Percentiles rank a stretch among this genome's conserved stretches.
Conservation (phyloP, 2,888 invertebrate species). For the Chymomyza fuscimana region DNA sequence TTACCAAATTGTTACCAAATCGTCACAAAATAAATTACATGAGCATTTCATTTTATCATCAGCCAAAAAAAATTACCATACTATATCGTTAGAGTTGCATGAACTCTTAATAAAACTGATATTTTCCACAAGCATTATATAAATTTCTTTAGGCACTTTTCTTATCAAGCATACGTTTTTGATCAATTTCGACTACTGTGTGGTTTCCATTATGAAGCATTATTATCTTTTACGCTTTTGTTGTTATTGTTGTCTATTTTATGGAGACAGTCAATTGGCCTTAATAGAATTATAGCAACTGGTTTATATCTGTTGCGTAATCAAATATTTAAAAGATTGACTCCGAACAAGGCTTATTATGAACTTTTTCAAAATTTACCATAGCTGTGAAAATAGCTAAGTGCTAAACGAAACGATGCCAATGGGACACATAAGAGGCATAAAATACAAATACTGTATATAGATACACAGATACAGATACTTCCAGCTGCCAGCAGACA, state of each 20-base stretch:
- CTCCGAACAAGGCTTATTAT: slow-evolving; percentile 53
- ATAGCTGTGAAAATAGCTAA: slow-evolving; percentile 11
- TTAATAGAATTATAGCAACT: slow-evolving; percentile 39
- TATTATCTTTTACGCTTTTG: neutral
- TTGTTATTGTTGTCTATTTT: slow-evolving; percentile 1
- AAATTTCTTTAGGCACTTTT: neutral
- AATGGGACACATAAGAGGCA: slow-evolving; percentile 62
- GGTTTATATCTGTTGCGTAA: slow-evolving; percentile 33
- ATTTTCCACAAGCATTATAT: neutral
- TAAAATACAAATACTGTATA: neutral
- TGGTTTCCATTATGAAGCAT: neutral
- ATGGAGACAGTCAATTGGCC: neutral
- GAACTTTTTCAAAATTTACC: slow-evolving; percentile 59
- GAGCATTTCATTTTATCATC: neutral
- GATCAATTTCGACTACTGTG: neutral
- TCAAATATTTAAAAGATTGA: slow-evolving; percentile 47
- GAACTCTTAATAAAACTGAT: neutral
- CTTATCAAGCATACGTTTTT: slow-evolving; percentile 1
- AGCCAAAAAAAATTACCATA: neutral
- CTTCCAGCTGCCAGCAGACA: neutral
- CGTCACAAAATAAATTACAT: too few relatives aligned
- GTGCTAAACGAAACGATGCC: slow-evolving; percentile 52
- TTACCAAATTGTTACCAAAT: too few relatives aligned
- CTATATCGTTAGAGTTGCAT: neutral
- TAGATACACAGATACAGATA: neutral